Evolutionary conservation across 2,888 invertebrate genomes (phyloP).

Genomic region (Subacronicta megacephala): DNA sequence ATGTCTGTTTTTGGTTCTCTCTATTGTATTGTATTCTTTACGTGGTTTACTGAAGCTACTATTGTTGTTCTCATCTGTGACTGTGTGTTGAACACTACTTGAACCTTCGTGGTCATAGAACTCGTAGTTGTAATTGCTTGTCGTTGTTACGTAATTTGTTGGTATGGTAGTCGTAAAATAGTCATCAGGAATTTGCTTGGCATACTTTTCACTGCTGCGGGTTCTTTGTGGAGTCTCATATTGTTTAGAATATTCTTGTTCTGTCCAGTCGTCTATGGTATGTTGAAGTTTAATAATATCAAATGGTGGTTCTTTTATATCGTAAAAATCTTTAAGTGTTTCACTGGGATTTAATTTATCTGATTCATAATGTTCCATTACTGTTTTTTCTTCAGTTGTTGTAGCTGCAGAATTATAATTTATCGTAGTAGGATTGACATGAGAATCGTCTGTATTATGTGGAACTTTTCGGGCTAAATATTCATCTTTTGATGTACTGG

Average conservation of each 20-base stretch:
- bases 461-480: slow-evolving; percentile 87
- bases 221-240: slow-evolving; percentile 84
- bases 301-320: slow-evolving; percentile 89
- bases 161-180: slow-evolving; percentile 92
- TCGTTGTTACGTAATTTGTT: slow-evolving; percentile 70
- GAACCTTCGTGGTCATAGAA: slow-evolving; percentile 86
- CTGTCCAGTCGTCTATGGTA: slow-evolving; percentile 96
- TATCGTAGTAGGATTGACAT: slow-evolving; percentile 62
- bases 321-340: slow-evolving; percentile 77
- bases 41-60: slow-evolving; percentile 60
- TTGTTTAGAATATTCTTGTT: slow-evolving; percentile 91
- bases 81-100: slow-evolving; percentile 81
- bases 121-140: slow-evolving; percentile 76
- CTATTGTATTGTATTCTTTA: slow-evolving; percentile 79
- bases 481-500: slow-evolving; percentile 70
- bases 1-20: slow-evolving; percentile 70
- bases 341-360: slow-evolving; percentile 82
- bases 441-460: slow-evolving; percentile 68
- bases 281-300: slow-evolving; percentile 94
- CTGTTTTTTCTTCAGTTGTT: slow-evolving; percentile 71
- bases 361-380: slow-evolving; percentile 85
- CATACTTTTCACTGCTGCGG: slow-evolving; percentile 89
- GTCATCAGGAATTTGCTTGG: slow-evolving; percentile 94
- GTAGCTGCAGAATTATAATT: slow-evolving; percentile 66
- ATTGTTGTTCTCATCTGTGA: slow-evolving; percentile 73